A percentile compares a stretch with the other conserved stretches of the same genome.
Evolutionary conservation across 2,113 vertebrate genomes (phyloP).

Genomic region (Ammodytes marinus): DNA sequence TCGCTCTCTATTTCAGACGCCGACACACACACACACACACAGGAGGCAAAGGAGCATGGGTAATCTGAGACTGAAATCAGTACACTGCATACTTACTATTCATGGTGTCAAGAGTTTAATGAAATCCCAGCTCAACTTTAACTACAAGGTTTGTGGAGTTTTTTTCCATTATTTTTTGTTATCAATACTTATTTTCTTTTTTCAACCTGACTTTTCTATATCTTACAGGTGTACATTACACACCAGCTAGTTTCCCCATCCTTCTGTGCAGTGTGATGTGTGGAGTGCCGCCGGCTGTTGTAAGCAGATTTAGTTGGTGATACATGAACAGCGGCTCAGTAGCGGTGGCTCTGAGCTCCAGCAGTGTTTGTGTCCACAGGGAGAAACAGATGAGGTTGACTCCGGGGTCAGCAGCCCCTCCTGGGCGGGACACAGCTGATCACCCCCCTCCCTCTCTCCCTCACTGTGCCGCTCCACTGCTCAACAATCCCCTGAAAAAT

Average conservation of each 20-base stretch:
- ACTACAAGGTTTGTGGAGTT: conserved; percentile 16
- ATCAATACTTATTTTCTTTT: conserved; percentile 23
- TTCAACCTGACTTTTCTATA: background rate
- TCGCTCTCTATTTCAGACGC: background rate
- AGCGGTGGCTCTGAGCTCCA: conserved; percentile 41
- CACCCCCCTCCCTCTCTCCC: conserved; percentile 44
- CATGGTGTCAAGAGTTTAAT: conserved; percentile 53
- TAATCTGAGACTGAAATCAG: conserved; percentile 48
- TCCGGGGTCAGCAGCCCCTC: conserved; percentile 57
- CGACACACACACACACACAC: conserved; percentile 15
- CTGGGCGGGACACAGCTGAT: conserved; percentile 50
- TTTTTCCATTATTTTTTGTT: too few relatives aligned
- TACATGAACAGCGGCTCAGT: conserved; percentile 53
- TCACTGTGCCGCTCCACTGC: conserved; percentile 26
- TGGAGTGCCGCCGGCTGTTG: conserved; percentile 19
- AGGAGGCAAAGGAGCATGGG: conserved; percentile 11
- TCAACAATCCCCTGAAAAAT: conserved; percentile 44
- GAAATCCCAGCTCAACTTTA: conserved; percentile 23
- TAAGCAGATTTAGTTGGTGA: conserved; percentile 52
- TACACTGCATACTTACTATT: conserved; percentile 40
- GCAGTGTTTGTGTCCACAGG: conserved; percentile 41
- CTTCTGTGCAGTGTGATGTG: conserved; percentile 26
- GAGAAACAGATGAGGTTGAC: conserved; percentile 68
- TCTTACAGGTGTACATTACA: conserved; percentile 43
- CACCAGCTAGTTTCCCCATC: conserved; percentile 4